Conservation (phyloP, 2,113 vertebrate genomes). For the Ageneiosus marmoratus region DNA sequence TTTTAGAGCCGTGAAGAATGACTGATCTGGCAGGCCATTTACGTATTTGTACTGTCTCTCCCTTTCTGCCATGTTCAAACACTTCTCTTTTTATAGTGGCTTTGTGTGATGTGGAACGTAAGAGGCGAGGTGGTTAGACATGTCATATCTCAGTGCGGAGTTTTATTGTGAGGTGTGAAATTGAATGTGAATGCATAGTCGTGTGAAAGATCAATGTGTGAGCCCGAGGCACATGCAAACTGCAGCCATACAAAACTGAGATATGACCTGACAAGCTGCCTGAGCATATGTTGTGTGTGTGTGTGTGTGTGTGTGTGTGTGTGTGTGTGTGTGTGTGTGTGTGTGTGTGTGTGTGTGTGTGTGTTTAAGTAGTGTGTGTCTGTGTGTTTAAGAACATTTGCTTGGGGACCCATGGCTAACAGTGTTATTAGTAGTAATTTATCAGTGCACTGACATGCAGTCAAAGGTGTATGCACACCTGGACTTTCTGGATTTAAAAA, state of each 20-base stretch:
- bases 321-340: neutral
- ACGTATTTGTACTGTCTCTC: neutral
- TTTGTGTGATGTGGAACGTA: slow-evolving; percentile 17
- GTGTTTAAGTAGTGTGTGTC: slow-evolving; percentile 5
- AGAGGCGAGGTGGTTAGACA: slow-evolving; percentile 20
- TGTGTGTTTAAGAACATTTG: neutral
- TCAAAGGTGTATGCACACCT: neutral
- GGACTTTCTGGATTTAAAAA: too few relatives aligned
- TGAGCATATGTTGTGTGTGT: slow-evolving; percentile 12
- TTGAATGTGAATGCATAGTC: slow-evolving; percentile 28
- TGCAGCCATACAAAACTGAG: neutral
- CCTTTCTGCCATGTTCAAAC: neutral
- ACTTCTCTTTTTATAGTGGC: slow-evolving; percentile 17
- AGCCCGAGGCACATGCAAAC: slow-evolving; percentile 7
- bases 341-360: neutral
- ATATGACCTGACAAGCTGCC: slow-evolving; percentile 35
- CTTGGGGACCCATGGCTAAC: neutral
- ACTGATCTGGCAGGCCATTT: neutral
- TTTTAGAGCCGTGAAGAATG: neutral
- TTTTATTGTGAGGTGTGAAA: slow-evolving; percentile 39
- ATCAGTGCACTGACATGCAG: neutral
- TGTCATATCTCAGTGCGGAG: neutral
- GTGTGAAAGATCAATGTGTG: slow-evolving; percentile 24
- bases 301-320: neutral
- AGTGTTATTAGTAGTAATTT: neutral